Evolutionary conservation across 2,888 invertebrate genomes (phyloP).

Genomic region (Temnothorax unifasciatus): DNA sequence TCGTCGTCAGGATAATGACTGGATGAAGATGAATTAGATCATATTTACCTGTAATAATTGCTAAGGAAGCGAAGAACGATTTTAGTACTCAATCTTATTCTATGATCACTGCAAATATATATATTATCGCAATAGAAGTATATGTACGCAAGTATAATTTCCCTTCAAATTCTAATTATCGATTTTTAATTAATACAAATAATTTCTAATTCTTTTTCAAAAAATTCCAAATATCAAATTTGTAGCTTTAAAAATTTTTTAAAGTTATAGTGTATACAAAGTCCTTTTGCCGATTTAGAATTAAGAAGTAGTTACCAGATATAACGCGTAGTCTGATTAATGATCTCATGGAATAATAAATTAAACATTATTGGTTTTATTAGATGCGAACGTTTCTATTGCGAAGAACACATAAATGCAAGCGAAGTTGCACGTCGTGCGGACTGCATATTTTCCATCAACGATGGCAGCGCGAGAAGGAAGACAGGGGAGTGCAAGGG

Average conservation of each 20-base stretch:
- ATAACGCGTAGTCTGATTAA: not conserved
- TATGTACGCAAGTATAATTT: not conserved
- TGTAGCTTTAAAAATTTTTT: not conserved
- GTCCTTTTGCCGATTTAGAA: not conserved
- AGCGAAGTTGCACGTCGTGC: slow-evolving; percentile 59
- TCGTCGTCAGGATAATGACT: slow-evolving; percentile 65
- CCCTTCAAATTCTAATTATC: not conserved
- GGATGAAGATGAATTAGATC: slow-evolving; percentile 75
- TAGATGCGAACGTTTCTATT: slow-evolving; percentile 35
- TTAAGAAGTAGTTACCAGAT: not conserved
- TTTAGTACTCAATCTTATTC: slow-evolving; percentile 7
- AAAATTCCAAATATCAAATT: not conserved
- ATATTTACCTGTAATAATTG: slow-evolving; percentile 68
- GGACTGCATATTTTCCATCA: slow-evolving; percentile 66
- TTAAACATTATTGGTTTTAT: slow-evolving; percentile 7
- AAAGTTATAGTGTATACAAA: not conserved
- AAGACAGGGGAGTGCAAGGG: slow-evolving; percentile 57
- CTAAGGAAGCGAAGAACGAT: slow-evolving; percentile 53
- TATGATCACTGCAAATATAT: not conserved
- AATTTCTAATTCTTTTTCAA: not conserved
- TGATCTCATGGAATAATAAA: not conserved
- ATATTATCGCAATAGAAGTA: not conserved
- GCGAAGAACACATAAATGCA: slow-evolving; percentile 39
- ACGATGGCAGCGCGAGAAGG: slow-evolving; percentile 58
- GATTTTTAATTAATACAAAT: not conserved